phyloP scores from a whole-genome alignment of 2,113 vertebrate species.

The Clinocottus analis region DNA sequence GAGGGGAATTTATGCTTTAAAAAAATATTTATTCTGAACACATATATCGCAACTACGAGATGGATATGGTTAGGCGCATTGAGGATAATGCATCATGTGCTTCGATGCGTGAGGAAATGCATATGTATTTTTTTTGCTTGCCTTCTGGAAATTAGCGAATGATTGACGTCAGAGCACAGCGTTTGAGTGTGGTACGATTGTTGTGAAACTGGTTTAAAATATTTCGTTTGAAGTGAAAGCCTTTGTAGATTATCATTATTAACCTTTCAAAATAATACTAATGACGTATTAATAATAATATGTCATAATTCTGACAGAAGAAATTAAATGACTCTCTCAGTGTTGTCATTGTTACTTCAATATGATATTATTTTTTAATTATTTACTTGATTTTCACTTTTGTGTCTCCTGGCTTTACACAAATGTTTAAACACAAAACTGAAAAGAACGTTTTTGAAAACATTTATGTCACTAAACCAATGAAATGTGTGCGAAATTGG shows the following conservation, averaged over 20 bases:
- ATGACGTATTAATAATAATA: too few species aligned
- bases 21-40: background rate
- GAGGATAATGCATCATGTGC: background rate
- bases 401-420: background rate
- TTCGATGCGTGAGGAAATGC: background rate
- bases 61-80: background rate
- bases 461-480: constrained; percentile 1
- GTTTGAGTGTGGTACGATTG: background rate
- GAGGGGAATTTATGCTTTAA: background rate
- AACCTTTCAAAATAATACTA: too few species aligned
- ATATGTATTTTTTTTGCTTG: background rate
- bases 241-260: constrained; percentile 2
- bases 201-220: background rate
- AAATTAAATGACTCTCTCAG: background rate
- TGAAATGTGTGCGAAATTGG: constrained; percentile 14
- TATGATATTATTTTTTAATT: constrained; percentile 29
- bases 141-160: background rate
- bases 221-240: background rate
- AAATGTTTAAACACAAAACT: constrained; percentile 12
- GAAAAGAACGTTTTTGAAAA: background rate
- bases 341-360: constrained; percentile 1
- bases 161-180: background rate
- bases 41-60: background rate
- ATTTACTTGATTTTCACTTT: background rate
- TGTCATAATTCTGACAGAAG: background rate